Evolutionary conservation across 2,888 invertebrate genomes (phyloP), one percentile per base, ranked within the genome.

Genomic region (Gisinianus flammeolus): DNA sequence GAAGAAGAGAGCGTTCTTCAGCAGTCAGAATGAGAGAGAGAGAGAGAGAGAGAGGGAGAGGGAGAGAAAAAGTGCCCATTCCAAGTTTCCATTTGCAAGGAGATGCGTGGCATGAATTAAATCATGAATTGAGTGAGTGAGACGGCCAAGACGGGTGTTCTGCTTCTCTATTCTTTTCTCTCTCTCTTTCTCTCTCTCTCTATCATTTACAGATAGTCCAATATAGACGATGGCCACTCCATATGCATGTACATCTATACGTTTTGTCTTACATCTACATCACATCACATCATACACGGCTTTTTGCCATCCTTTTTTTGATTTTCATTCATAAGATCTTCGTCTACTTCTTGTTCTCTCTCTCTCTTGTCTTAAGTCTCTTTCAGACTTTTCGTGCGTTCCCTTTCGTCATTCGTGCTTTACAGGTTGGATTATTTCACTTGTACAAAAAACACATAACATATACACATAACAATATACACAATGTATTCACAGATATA

Each of bases 91-190:
- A 73, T 73, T 73, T 73, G 73, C 62, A 26, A 74, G 33, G 66
- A 31, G 73, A 64, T 74, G 74, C 74, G 74, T 74, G 74, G 64
- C 67, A 74, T 64, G 74, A 74, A 74, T 74, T 66, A 74, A 67
- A 74, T 74, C 44, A 64, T 44, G 72, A 54, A 58, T 72, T 72
- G 58, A 31, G 62, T 26, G 62, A 62, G 58, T 66, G 66, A 66
- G 30, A 66, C 30, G 66, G 22, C 26, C 62, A 62, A 44, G 62
- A 62, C 62, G 62, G 62, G 62, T 62, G 62, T 62, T 62, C 28
- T 62, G 12, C 2, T 62, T n/a, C 12, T 4, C 12, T 62, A 2
- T 6, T 26, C 8, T 12, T 62, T 22, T 62, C 58, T n/a, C 58
- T 24, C 10, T 26, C 19, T 44, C 19, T 44, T 44, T 44, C 44